Base-by-base conservation (phyloP, 2,113 vertebrate genomes). In the Bungarus multicinctus region DNA sequence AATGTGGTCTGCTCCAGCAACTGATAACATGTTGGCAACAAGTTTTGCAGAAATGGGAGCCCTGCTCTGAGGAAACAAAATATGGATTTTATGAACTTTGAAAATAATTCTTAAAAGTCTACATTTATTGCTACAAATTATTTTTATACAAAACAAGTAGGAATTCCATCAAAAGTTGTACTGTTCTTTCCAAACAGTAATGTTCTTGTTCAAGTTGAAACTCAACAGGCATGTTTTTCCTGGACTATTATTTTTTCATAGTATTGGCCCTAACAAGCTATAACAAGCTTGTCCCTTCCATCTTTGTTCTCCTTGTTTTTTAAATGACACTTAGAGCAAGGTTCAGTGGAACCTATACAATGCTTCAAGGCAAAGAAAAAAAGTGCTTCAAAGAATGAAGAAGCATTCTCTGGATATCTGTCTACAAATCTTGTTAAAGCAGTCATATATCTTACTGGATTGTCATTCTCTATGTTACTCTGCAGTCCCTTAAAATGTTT, bases 31-130 rank as follows among this genome's bases (percentile, higher is more conserved):
- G 95, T 99, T 99, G 85, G 99, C 99, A 96, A 99, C 99, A 94
- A 99, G 98, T 93, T 99, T 99, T 60, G 99, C 99, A 27, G 99
- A 99, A 96, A 99, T 99, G 4, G 99, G 99, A 34, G 99, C 99
- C 53, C 99, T 98, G 85, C 99, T 99, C 99, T 99, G 96, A 95
- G 93, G 94, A 92, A 97, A n/a, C 95, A 96, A 96, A 95, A 95
- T 94, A 69, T 91, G 5, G 9, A 2, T 12, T 89, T 94, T 93
- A 94, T 43, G 85, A 57, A 89, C 69, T 91, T 60, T n/a, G 47
- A 93, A 89, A 81, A 89, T 1, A 92, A 74, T 69, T 30, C 10
- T 4, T 91, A 89, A 9, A 58, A 9, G 12, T n/a, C 25, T 58
- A 20, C 14, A 57, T 20, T 55, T 50, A 47, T 57, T 69, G 64